Evolutionary conservation across 2,797 vertebrate genomes (phyloP).

Genomic region (Leucoraja ocellata): DNA sequence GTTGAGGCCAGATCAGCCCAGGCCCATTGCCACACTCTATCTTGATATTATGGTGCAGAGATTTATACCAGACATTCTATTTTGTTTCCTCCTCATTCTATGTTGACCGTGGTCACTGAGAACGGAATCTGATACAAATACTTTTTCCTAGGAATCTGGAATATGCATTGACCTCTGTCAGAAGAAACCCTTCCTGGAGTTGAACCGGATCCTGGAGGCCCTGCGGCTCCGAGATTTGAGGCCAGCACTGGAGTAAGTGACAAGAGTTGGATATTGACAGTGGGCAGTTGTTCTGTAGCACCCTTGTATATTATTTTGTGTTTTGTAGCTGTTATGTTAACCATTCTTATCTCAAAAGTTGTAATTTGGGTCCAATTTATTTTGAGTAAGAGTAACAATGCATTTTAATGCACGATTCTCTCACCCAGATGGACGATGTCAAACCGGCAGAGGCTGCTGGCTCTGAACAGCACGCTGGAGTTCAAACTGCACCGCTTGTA

Average conservation of each 20-base stretch:
- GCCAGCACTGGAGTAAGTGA: conserved; percentile 74
- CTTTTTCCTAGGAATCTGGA: conserved; percentile 62
- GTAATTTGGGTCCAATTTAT: neutral
- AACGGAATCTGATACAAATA: too few relatives aligned
- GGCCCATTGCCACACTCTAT: neutral
- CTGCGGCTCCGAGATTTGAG: conserved; percentile 76
- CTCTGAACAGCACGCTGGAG: conserved; percentile 81
- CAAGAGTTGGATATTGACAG: neutral
- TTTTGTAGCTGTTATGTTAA: neutral
- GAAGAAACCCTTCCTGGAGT: conserved; percentile 82
- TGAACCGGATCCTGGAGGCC: conserved; percentile 81
- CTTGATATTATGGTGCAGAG: too few relatives aligned
- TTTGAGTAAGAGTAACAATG: neutral
- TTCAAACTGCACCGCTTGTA: conserved; percentile 81
- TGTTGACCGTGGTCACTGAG: neutral
- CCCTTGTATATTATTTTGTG: neutral
- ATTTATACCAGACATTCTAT: neutral
- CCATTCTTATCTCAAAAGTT: too few relatives aligned
- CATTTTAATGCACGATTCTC: conserved; percentile 28
- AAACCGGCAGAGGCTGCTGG: conserved; percentile 75
- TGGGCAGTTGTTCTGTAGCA: neutral
- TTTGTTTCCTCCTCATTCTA: neutral
- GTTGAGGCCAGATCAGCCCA: too few relatives aligned
- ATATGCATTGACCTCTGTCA: conserved; percentile 81
- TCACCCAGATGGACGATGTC: conserved; percentile 72